Evolutionary conservation across 1,140 invertebrate genomes (phyloP), one percentile per base, ranked within the genome.

Genomic region (Proctacanthus coquilletti): DNA sequence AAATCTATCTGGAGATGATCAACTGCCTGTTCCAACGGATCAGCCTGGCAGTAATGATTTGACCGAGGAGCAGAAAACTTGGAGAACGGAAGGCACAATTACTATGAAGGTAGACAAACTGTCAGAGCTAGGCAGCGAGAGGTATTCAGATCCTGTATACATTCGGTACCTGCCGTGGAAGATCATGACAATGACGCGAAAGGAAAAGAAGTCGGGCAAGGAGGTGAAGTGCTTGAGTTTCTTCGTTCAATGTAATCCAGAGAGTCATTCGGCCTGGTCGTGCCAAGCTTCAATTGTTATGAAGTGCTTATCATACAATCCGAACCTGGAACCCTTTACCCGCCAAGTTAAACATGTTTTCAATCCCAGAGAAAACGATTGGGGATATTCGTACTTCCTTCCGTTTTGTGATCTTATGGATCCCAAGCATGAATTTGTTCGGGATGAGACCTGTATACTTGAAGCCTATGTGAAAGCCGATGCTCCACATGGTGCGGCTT

Each of bases 101-200:
- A n/a, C n/a, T n/a, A n/a, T n/a, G n/a, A n/a, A n/a, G n/a, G n/a
- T n/a, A n/a, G n/a, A n/a, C n/a, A n/a, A n/a, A n/a, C n/a, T n/a
- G n/a, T n/a, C n/a, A n/a, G n/a, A n/a, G n/a, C n/a, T n/a, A n/a
- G n/a, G n/a, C n/a, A n/a, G n/a, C n/a, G n/a, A n/a, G n/a, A n/a
- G n/a, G n/a, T n/a, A n/a, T n/a, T n/a, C n/a, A n/a, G n/a, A n/a
- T n/a, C 77, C 92, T 11, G 92, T 85, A 49, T 93, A 84, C 63
- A 87, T 96, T 0, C 71, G 93, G 21, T 96, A 96, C 68, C 67
- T 98, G 49, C 93, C 93, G 40, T 98, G 93, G 93, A 95, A 96
- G 68, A 98, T 98, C 33, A 98, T 99, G 94, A 86, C 95, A 1
- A 98, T 98, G 89, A 92, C 87, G 10, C 18, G 5, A 4, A n/a